These are phyloP conservation scores for Lynx canadensis DNA, from an alignment of 2,113 vertebrate genomes.

Conservation along the genomic window DNA sequence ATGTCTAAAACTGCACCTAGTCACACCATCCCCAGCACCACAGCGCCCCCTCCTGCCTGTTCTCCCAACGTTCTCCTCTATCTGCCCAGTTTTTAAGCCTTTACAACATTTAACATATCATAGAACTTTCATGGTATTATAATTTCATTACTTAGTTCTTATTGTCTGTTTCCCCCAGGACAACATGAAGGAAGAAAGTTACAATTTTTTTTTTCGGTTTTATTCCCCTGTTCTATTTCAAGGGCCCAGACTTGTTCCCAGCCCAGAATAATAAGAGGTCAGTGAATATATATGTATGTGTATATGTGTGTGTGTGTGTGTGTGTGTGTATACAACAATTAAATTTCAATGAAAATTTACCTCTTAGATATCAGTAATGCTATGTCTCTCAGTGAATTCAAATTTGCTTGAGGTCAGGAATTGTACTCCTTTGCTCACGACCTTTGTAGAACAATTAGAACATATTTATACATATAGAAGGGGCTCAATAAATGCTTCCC, in stretches of 20 bases:
- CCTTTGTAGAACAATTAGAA: neutral
- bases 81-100: neutral
- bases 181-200: neutral
- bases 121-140: neutral
- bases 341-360: neutral
- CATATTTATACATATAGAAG: neutral
- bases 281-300: neutral
- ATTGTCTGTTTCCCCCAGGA: neutral
- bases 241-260: neutral
- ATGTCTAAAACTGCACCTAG: neutral
- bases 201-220: neutral
- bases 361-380: neutral
- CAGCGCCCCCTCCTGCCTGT: rapidly evolving
- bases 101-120: neutral
- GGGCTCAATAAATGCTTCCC: neutral
- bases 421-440: neutral
- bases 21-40: no score
- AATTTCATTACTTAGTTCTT: neutral
- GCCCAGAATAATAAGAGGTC: neutral
- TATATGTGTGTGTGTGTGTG: no score
- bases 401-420: neutral
- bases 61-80: rapidly evolving
- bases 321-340: neutral
- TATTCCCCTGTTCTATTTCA: neutral
- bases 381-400: neutral